phyloP scores from a whole-genome alignment of 2,888 invertebrate genomes.

The Melitaea athalia region DNA sequence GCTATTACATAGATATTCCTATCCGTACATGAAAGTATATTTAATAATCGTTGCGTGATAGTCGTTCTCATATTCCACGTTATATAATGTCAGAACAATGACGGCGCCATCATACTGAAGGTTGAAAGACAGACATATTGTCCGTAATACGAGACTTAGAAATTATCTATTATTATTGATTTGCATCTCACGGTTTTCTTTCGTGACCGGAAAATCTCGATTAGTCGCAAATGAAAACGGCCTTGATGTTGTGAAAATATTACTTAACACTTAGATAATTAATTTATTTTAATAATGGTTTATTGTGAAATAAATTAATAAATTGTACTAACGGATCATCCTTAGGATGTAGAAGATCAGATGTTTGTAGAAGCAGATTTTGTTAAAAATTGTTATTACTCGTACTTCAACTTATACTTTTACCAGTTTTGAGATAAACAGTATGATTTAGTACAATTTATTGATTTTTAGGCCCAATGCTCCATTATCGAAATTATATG shows the following conservation, averaged over 20 bases:
- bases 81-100: constrained; percentile 9
- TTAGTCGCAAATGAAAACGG: constrained; percentile 33
- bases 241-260: constrained; percentile 5
- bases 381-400: too few relatives aligned
- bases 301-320: too few relatives aligned
- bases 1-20: too few relatives aligned
- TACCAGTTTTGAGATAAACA: too few relatives aligned
- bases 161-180: constrained; percentile 38
- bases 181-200: constrained; percentile 50
- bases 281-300: too few relatives aligned
- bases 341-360: too few relatives aligned
- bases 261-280: constrained; percentile 1
- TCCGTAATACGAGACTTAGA: constrained; percentile 18
- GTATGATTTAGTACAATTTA: too few relatives aligned
- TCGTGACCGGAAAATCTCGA: constrained; percentile 66
- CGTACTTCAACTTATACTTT: too few relatives aligned
- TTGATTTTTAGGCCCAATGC: too few relatives aligned
- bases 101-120: constrained; percentile 28
- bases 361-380: too few relatives aligned
- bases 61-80: constrained; percentile 9
- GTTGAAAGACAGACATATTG: constrained; percentile 28
- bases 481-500: too few relatives aligned
- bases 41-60: not conserved
- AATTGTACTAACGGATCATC: too few relatives aligned
- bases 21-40: not conserved